A percentile compares a stretch with the other conserved stretches of the same genome.
phyloP scores from a whole-genome alignment of 2,888 invertebrate genomes.

The Dorcus hopei region DNA sequence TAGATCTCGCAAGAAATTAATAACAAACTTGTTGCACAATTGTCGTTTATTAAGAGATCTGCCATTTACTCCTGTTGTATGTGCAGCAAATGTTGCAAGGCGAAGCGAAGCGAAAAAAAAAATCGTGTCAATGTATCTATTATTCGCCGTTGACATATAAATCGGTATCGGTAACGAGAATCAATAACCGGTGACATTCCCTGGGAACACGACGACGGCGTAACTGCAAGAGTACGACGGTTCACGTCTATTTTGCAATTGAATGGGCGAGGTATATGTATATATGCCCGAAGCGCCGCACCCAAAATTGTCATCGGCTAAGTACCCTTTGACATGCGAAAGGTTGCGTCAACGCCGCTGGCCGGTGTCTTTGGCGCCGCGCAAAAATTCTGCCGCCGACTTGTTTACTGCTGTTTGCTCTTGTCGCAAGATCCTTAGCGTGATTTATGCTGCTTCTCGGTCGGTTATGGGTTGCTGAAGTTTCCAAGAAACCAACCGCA shows the following conservation, averaged over 20 bases:
- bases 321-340: constrained; percentile 43
- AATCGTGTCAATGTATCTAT: not conserved
- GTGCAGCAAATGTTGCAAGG: too few relatives aligned
- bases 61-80: too few relatives aligned
- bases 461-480: too few relatives aligned
- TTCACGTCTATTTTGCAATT: constrained; percentile 31
- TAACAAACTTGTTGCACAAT: not conserved
- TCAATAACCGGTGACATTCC: constrained; percentile 7
- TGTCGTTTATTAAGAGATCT: too few relatives aligned
- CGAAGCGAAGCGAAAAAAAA: too few relatives aligned
- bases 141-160: not conserved
- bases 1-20: not conserved
- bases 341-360: constrained; percentile 5
- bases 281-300: constrained; percentile 28
- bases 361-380: constrained; percentile 14
- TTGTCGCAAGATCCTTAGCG: too few relatives aligned
- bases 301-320: constrained; percentile 37
- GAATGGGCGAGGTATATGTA: constrained; percentile 34
- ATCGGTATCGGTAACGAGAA: constrained; percentile 8
- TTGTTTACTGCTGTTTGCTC: too few relatives aligned
- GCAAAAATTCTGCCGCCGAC: not conserved
- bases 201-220: constrained; percentile 8
- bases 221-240: constrained; percentile 3
- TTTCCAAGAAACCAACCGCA: too few relatives aligned
- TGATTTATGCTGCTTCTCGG: too few relatives aligned